Evolutionary conservation across 2,888 invertebrate genomes (phyloP), one percentile per base, ranked within the genome.

Genomic region (Ichneumon xanthorius): DNA sequence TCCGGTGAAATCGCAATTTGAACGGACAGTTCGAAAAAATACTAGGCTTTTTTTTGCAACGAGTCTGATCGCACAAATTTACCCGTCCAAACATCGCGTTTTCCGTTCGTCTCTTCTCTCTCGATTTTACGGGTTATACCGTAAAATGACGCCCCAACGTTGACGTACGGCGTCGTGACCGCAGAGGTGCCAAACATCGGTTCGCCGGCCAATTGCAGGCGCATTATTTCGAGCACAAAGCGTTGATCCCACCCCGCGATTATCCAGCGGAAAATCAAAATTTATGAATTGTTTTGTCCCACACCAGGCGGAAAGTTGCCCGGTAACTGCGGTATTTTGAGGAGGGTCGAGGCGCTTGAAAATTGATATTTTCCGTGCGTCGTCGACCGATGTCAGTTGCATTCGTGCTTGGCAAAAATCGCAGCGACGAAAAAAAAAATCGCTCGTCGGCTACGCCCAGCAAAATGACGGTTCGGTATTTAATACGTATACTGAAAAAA

Each of bases 1-100:
- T 55, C 50, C 37, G 48, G 4, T 14, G 45, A 48, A 22, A 72
- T 78, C 78, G 67, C 75, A 53, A 78, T 73, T 79, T 67, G 40
- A 76, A 79, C 77, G 26, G 77, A 82, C 77, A 50, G 68, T 70
- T 71, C 37, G 53, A 53, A 53, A 82, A 82, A 79, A 78, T 82
- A 48, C 72, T 45, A 4, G 14, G 4, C 3, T 45, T 45, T 45
- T 45, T 82, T 68, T 9, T 40, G 9, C 40, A 67, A 33, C 33
- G 58, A 78, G 37, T 22, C 58, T 30, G 45, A 71, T 63, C 50
- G 63, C 11, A 33, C 45, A 53, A 9, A 58, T 58, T 26, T 26
- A 58, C 67, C 45, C 11, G 40, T 72, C 22, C 19, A 30, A 73
- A 80, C 53, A 40, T 80, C 22, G 58, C 5, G 58, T 53, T 72